These are phyloP conservation scores for Calliopum simillimum DNA, from an alignment of 2,888 invertebrate genomes.

Conservation along the genomic window DNA sequence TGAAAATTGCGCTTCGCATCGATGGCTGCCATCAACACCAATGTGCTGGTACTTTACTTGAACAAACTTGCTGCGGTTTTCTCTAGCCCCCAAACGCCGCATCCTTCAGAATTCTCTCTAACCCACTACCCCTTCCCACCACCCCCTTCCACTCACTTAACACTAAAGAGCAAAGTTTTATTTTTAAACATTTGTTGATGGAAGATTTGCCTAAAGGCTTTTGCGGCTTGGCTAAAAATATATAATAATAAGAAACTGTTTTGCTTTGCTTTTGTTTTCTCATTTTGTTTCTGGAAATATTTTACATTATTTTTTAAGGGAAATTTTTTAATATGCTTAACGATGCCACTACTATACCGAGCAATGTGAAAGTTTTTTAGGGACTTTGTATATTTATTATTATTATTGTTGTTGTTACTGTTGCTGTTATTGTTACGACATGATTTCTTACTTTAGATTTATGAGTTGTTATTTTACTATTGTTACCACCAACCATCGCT, in stretches of 20 bases:
- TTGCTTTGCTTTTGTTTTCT: too few species aligned
- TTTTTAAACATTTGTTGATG: not conserved
- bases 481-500: too few species aligned
- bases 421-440: not conserved
- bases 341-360: not conserved
- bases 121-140: not conserved
- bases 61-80: not conserved
- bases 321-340: slow-evolving; percentile 8
- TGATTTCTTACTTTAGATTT: not conserved
- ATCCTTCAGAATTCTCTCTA: too few species aligned
- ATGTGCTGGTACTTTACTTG: too few species aligned
- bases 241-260: too few species aligned
- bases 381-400: not conserved
- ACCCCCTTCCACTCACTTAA: not conserved
- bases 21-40: too few species aligned
- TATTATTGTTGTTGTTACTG: not conserved
- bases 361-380: not conserved
- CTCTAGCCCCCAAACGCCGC: not conserved
- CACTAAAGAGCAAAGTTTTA: slow-evolving; percentile 2
- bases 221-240: not conserved
- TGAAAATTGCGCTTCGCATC: too few species aligned
- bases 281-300: too few species aligned
- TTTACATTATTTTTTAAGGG: not conserved
- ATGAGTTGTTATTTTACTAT: not conserved
- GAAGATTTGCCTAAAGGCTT: slow-evolving; percentile 1